Evolutionary conservation across 2,888 invertebrate genomes (phyloP).

Genomic region (Magallana nippona): DNA sequence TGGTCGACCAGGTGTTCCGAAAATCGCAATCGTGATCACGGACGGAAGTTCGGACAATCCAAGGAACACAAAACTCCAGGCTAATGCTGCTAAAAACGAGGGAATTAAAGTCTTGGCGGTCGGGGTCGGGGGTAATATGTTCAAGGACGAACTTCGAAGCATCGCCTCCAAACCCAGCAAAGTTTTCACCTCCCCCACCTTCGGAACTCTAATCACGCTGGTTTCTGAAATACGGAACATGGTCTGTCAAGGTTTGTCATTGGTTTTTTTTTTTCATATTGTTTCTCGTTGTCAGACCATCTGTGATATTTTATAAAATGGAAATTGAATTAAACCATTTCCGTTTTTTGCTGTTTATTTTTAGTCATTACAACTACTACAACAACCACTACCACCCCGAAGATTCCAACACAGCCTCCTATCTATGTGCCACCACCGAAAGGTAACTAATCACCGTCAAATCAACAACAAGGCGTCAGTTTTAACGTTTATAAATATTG

Average conservation of each 20-base stretch:
- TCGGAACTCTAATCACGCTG: conserved; percentile 62
- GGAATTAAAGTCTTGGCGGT: conserved; percentile 69
- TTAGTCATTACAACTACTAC: conserved; percentile 63
- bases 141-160: conserved; percentile 65
- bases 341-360: neutral
- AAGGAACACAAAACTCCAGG: conserved; percentile 64
- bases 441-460: conserved; percentile 49
- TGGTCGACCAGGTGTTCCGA: conserved; percentile 60
- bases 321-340: neutral
- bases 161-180: conserved; percentile 63
- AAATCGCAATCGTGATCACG: conserved; percentile 70
- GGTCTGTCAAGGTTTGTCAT: conserved; percentile 67
- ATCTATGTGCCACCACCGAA: conserved; percentile 51
- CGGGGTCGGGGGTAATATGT: conserved; percentile 67
- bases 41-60: conserved; percentile 70
- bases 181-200: conserved; percentile 66
- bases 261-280: neutral
- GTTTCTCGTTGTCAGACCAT: neutral
- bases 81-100: conserved; percentile 60
- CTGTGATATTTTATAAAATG: neutral
- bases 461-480: no score
- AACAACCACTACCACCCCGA: conserved; percentile 51
- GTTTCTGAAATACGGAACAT: conserved; percentile 63
- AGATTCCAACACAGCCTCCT: conserved; percentile 58
- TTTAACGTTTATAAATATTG: no score